Evolutionary conservation across 2,888 invertebrate genomes (phyloP).

Genomic region (Biston betularia): DNA sequence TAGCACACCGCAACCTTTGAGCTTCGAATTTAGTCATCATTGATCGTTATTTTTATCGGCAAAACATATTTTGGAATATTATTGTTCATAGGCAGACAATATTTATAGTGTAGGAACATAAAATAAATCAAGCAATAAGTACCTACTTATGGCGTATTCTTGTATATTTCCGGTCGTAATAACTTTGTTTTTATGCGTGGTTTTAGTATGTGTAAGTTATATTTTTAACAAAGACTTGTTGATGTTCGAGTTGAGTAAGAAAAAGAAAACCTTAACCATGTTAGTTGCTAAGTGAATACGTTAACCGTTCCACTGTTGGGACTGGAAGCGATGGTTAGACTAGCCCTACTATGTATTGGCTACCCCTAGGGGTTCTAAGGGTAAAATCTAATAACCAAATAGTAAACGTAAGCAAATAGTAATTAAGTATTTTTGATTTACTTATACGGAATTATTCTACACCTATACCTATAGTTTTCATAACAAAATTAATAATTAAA

Average conservation of each 20-base stretch:
- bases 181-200: neutral
- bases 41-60: constrained; percentile 13
- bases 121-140: too few relatives aligned
- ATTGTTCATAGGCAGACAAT: too few relatives aligned
- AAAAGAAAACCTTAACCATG: constrained; percentile 54
- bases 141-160: too few relatives aligned
- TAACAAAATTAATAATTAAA: too few relatives aligned
- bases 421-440: too few relatives aligned
- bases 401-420: too few relatives aligned
- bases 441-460: too few relatives aligned
- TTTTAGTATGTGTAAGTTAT: neutral
- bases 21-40: constrained; percentile 7
- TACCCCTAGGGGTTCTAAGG: constrained; percentile 58
- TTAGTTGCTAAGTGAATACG: constrained; percentile 70
- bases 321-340: constrained; percentile 59
- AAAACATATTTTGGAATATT: too few relatives aligned
- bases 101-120: constrained; percentile 2
- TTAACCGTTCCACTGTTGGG: constrained; percentile 70
- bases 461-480: too few relatives aligned
- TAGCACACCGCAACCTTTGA: constrained; percentile 7
- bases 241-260: constrained; percentile 46
- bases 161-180: too few relatives aligned
- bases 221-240: constrained; percentile 24
- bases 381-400: too few relatives aligned
- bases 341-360: constrained; percentile 50